Evolutionary conservation across 1,140 invertebrate genomes (phyloP).

Genomic region (Scaptomyza montana): DNA sequence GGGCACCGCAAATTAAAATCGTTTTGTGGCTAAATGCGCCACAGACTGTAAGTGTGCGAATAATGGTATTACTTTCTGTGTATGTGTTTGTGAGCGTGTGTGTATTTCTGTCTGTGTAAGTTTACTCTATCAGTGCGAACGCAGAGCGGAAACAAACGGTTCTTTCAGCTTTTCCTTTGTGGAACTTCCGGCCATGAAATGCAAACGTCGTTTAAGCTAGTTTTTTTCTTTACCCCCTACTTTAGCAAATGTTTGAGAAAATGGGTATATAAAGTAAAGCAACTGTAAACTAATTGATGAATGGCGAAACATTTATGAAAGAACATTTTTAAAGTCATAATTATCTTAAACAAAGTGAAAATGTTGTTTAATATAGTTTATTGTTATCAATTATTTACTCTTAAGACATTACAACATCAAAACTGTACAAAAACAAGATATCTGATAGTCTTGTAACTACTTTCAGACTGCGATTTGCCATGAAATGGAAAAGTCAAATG

Average conservation of each 20-base stretch:
- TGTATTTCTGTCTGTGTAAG: slow-evolving; percentile 23
- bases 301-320: too few relatives aligned
- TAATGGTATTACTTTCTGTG: background rate
- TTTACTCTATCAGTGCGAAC: slow-evolving; percentile 47
- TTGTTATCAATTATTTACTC: too few relatives aligned
- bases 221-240: slow-evolving; percentile 17
- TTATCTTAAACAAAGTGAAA: too few relatives aligned
- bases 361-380: too few relatives aligned
- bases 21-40: slow-evolving; percentile 70
- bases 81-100: background rate
- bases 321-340: too few relatives aligned
- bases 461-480: slow-evolving; percentile 1
- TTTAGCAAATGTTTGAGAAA: background rate
- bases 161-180: slow-evolving; percentile 66
- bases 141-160: slow-evolving; percentile 73
- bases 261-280: background rate
- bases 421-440: background rate
- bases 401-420: too few relatives aligned
- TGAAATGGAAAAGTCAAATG: slow-evolving; percentile 72
- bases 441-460: background rate
- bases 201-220: slow-evolving; percentile 65
- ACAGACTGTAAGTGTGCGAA: slow-evolving; percentile 19
- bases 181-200: slow-evolving; percentile 73
- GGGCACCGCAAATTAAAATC: slow-evolving; percentile 77
- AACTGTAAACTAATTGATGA: background rate